Conservation (phyloP, 2,113 vertebrate genomes). For the Grallaria varia region DNA sequence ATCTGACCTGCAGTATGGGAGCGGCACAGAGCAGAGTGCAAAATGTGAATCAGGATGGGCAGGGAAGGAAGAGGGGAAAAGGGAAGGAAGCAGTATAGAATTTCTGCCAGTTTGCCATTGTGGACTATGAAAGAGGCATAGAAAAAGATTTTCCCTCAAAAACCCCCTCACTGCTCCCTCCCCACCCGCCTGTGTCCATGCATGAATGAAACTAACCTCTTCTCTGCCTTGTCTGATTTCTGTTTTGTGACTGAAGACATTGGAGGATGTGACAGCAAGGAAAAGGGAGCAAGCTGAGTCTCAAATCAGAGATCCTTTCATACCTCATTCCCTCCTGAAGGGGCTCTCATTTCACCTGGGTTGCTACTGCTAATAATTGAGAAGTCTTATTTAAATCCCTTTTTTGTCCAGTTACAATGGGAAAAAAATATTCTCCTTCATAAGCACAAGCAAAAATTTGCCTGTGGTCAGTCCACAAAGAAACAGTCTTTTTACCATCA, state of each 20-base stretch:
- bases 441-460: background rate
- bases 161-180: background rate
- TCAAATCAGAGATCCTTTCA: background rate
- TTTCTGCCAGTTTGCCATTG: background rate
- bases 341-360: background rate
- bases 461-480: background rate
- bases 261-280: background rate
- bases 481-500: background rate
- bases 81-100: background rate
- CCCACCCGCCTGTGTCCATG: background rate
- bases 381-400: background rate
- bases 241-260: background rate
- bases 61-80: background rate
- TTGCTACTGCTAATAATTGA: background rate
- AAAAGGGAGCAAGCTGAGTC: background rate
- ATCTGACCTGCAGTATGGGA: background rate
- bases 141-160: background rate
- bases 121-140: background rate
- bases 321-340: rapidly evolving
- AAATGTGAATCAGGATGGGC: background rate
- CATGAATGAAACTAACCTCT: background rate
- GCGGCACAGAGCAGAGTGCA: background rate
- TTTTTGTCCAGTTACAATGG: background rate
- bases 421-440: background rate
- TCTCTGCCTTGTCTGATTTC: background rate